Conservation (phyloP, 2,113 vertebrate genomes). For the Haemorhous mexicanus region DNA sequence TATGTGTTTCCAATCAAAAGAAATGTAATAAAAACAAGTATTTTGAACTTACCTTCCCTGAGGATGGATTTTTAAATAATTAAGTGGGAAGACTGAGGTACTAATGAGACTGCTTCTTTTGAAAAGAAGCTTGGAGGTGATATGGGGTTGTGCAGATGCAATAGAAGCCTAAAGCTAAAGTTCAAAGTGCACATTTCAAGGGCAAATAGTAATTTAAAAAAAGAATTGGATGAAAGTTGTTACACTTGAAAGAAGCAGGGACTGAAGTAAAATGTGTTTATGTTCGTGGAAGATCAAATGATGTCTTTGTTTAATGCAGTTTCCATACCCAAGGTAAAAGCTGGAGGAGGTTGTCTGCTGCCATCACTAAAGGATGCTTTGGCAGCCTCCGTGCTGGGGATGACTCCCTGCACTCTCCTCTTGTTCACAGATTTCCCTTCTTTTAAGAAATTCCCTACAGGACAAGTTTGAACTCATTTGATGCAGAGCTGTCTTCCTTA, state of each 20-base stretch:
- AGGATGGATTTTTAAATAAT: slow-evolving; percentile 43
- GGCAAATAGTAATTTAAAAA: slow-evolving; percentile 5
- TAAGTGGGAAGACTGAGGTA: background rate
- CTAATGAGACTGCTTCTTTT: slow-evolving; percentile 16
- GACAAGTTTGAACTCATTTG: background rate
- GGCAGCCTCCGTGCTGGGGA: background rate
- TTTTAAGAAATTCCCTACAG: background rate
- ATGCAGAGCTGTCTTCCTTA: background rate
- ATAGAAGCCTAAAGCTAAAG: slow-evolving; percentile 23
- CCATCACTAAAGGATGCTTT: background rate
- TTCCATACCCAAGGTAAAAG: background rate
- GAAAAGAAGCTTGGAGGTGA: background rate
- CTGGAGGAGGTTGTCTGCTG: background rate
- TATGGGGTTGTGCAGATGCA: background rate
- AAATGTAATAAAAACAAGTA: background rate
- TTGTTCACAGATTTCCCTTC: background rate
- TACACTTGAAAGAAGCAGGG: background rate
- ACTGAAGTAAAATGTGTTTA: background rate
- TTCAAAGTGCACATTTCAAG: slow-evolving; percentile 40
- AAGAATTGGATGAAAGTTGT: background rate
- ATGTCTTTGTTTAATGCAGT: background rate
- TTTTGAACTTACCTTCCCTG: slow-evolving; percentile 27
- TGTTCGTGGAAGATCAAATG: background rate
- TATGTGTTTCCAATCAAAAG: slow-evolving; percentile 36
- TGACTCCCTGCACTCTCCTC: background rate